Percentiles rank a stretch among this genome's conserved stretches.
phyloP scores from a whole-genome alignment of 2,113 vertebrate genomes.

The Phoenicopterus ruber region DNA sequence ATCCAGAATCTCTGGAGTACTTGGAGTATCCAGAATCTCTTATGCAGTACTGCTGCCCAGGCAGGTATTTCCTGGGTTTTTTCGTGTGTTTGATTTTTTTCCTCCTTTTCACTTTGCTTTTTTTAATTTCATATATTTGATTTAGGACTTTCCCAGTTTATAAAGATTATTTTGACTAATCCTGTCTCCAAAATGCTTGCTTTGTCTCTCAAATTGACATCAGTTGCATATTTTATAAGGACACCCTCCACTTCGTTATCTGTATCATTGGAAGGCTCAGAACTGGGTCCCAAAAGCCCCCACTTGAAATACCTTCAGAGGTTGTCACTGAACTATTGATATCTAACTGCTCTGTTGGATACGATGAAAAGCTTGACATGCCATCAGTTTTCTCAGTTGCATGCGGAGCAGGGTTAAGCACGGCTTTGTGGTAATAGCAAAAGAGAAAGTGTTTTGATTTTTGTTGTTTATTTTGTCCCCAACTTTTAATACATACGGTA shows the following conservation, averaged over 20 bases:
- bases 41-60: neutral
- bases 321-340: neutral
- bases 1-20: neutral
- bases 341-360: fast-evolving
- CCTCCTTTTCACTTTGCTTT: neutral
- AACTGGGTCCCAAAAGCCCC: neutral
- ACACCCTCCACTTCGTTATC: neutral
- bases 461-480: neutral
- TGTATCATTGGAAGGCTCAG: neutral
- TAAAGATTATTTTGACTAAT: neutral
- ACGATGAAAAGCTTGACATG: neutral
- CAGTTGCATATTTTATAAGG: neutral
- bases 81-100: neutral
- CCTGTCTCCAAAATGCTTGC: neutral
- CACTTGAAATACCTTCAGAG: neutral
- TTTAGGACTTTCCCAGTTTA: neutral
- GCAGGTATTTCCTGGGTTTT: fast-evolving
- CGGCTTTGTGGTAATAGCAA: neutral
- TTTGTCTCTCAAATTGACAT: neutral
- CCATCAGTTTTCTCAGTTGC: neutral
- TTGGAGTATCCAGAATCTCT: neutral
- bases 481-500: neutral
- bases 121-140: neutral
- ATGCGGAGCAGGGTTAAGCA: neutral
- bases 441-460: neutral